Evolutionary conservation across 2,797 vertebrate genomes (phyloP), one percentile per base, ranked within the genome.

Genomic region (Valencia hispanica): DNA sequence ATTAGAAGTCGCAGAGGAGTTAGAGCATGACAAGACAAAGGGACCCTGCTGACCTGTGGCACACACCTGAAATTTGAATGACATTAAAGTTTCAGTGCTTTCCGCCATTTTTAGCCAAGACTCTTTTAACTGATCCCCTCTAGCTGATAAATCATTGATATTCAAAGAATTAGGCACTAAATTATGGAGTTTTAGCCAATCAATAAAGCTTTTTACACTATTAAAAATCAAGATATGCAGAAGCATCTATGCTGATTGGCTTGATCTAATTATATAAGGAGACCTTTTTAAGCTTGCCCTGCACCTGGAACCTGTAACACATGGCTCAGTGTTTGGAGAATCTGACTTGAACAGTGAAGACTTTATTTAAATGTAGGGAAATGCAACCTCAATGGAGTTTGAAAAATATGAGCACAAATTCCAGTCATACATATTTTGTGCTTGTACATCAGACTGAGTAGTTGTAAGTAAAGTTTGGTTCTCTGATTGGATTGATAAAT

Each of bases 1-100:
- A 80, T 80, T 70, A 75, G 74, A 78, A 78, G 69, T 22, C 36
- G 39, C n/a, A 43, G 47, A 51, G 36, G 74, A 27, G 43, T 74
- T 74, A 39, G 45, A 74, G 66, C 59, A 66, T 74, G 51, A 75
- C 32, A 48, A 69, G 50, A 15, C 25, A 47, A 72, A 72, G 48
- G 1, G n/a, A 53, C 43, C 30, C 7, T 55, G 76, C 17, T 57
- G 59, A 75, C 45, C 57, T 48, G 15, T 27, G 72, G 47, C 32
- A 0, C 69, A 72, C 59, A 41, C 47, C 47, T 53, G 20, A 70
- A 39, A 55, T 51, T 9, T 74, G 72, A 81, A 55, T 48, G 48
- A 71, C 8, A 36, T 55, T 18, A 34, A 59, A 30, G 22, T 63
- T 36, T 5, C 17, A 45, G 66, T 12, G 18, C 61, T 65, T 20